phyloP scores from a whole-genome alignment of 2,797 vertebrate genomes.

The Alosa sapidissima region DNA sequence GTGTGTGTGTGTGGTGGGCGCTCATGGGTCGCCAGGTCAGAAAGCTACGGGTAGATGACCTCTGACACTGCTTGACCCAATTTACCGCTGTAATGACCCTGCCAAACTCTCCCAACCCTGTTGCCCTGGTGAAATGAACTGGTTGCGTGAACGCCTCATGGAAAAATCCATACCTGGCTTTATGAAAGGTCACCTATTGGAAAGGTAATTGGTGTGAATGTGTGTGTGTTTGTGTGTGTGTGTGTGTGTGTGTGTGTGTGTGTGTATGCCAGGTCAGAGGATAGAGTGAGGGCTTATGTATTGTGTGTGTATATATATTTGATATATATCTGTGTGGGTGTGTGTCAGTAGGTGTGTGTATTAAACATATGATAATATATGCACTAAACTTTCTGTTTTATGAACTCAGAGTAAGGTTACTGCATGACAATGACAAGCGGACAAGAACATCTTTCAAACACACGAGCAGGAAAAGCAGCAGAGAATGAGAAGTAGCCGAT shows the following conservation, averaged over 20 bases:
- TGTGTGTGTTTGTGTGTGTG: background rate
- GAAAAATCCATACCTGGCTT: slow-evolving; percentile 62
- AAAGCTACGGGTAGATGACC: slow-evolving; percentile 59
- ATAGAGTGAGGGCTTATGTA: slow-evolving; percentile 29
- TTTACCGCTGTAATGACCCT: slow-evolving; percentile 69
- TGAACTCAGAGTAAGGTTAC: background rate
- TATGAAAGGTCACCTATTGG: slow-evolving; percentile 48
- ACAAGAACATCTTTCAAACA: background rate
- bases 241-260: background rate
- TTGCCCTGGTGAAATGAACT: slow-evolving; percentile 62
- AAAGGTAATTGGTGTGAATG: slow-evolving; percentile 16
- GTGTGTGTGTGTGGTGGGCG: slow-evolving; percentile 34
- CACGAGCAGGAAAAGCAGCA: background rate
- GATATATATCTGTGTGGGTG: background rate
- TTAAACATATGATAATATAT: no score
- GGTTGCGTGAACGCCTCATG: slow-evolving; percentile 32
- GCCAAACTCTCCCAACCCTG: slow-evolving; percentile 59
- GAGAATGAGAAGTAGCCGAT: background rate
- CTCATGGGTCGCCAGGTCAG: slow-evolving; percentile 63
- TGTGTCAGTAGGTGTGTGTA: background rate
- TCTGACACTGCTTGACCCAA: slow-evolving; percentile 72
- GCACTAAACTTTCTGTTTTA: background rate
- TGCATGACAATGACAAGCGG: background rate
- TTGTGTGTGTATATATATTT: background rate
- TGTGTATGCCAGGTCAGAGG: background rate